Evolutionary conservation across 1,140 invertebrate genomes (phyloP).

Genomic region (Muscidifurax raptorellus): DNA sequence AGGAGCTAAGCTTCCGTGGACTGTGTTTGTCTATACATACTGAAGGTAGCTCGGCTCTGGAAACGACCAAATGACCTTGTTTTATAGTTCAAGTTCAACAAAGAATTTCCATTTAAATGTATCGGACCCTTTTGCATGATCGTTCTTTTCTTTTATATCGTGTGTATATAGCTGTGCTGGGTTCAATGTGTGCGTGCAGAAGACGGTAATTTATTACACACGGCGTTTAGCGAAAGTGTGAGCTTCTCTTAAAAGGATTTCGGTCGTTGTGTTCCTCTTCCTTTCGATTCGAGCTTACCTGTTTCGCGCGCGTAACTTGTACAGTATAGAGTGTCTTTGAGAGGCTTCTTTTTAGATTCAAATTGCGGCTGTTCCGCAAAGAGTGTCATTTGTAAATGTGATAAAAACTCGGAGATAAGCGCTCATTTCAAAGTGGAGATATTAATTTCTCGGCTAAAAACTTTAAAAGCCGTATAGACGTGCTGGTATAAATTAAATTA

Average conservation of each 20-base stretch:
- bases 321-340: background rate
- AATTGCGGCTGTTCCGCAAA: background rate
- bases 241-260: slow-evolving; percentile 33
- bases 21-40: background rate
- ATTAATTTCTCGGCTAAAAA: background rate
- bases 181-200: background rate
- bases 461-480: background rate
- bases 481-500: background rate
- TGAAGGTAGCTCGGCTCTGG: background rate
- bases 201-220: slow-evolving; percentile 37
- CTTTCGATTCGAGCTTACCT: slow-evolving; percentile 15
- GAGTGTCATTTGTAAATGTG: background rate
- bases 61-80: slow-evolving; percentile 48
- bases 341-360: background rate
- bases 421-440: background rate
- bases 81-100: slow-evolving; percentile 53
- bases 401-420: background rate
- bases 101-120: slow-evolving; percentile 43
- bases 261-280: background rate
- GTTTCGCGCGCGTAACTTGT: slow-evolving; percentile 10
- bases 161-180: background rate
- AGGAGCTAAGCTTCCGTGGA: background rate
- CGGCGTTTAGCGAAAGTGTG: slow-evolving; percentile 27
- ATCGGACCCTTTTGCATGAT: slow-evolving; percentile 35
- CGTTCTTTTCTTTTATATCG: background rate